Evolutionary conservation across 1,140 invertebrate species (phyloP).

Genomic region (Venustaconcha ellipsiformis): DNA sequence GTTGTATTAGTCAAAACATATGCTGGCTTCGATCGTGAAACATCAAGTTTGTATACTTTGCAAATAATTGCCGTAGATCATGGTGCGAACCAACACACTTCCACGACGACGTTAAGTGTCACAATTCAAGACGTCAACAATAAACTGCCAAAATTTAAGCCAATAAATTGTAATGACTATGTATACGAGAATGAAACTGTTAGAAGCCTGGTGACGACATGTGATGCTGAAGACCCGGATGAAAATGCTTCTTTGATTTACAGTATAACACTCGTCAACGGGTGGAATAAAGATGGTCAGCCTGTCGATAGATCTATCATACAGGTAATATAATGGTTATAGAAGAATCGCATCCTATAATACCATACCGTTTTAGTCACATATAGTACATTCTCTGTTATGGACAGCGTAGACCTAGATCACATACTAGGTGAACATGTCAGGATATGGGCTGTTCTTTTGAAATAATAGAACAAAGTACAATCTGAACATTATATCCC

Average conservation of each 20-base stretch:
- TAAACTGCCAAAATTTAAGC: conserved; percentile 1
- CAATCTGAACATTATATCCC: too few relatives aligned
- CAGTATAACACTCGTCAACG: neutral
- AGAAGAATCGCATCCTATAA: too few relatives aligned
- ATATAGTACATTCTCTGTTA: too few relatives aligned
- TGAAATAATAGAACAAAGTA: too few relatives aligned
- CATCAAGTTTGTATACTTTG: conserved; percentile 2
- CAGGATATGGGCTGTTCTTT: too few relatives aligned
- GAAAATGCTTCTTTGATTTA: conserved; percentile 2
- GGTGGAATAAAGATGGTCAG: conserved; percentile 2
- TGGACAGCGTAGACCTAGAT: too few relatives aligned
- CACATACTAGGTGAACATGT: too few relatives aligned
- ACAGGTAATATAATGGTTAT: too few relatives aligned
- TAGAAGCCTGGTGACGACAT: neutral
- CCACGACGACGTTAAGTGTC: conserved; percentile 1
- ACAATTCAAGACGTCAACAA: conserved; percentile 21
- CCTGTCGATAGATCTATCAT: neutral
- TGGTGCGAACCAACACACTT: conserved; percentile 3
- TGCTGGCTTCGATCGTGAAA: conserved; percentile 10
- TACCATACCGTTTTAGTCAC: too few relatives aligned
- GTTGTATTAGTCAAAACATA: neutral
- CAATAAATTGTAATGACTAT: neutral
- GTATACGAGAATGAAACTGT: conserved; percentile 1
- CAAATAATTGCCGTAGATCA: conserved; percentile 19
- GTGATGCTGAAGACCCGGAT: conserved; percentile 8